These are phyloP conservation scores for Eupithecia subfuscata DNA, from an alignment of 2,888 invertebrate species.

Conservation along the genomic window DNA sequence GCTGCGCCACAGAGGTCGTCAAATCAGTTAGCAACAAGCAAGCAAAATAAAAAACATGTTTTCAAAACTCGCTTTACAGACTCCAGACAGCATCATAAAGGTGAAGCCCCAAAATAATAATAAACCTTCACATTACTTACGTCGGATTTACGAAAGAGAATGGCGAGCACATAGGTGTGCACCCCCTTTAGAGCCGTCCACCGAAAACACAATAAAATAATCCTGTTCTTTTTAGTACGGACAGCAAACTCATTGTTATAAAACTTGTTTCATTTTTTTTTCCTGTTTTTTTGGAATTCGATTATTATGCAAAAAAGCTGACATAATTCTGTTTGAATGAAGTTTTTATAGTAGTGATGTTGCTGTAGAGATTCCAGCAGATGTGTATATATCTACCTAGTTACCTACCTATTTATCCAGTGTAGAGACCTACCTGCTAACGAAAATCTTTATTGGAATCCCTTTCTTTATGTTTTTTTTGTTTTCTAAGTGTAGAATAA, in stretches of 20 bases:
- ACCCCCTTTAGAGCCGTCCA: slow-evolving; percentile 61
- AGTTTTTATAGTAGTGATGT: background rate
- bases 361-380: background rate
- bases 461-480: too few species aligned
- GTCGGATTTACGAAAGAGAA: slow-evolving; percentile 38
- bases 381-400: background rate
- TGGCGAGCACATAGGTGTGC: slow-evolving; percentile 46
- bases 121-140: slow-evolving; percentile 35
- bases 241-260: slow-evolving; percentile 45
- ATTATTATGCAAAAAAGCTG: slow-evolving; percentile 2
- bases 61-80: background rate
- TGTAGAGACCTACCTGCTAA: background rate
- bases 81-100: slow-evolving; percentile 20
- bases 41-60: background rate
- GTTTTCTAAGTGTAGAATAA: too few species aligned
- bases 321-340: background rate
- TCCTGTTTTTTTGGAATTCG: background rate
- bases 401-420: background rate
- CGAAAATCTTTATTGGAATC: too few species aligned
- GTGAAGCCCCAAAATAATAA: slow-evolving; percentile 38
- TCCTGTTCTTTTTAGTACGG: slow-evolving; percentile 69
- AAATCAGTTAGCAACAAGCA: background rate
- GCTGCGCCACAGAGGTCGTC: too few species aligned
- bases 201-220: slow-evolving; percentile 80
- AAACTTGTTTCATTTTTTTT: slow-evolving; percentile 14